A percentile compares a stretch with the other conserved stretches of the same genome.
Evolutionary conservation across 1,140 invertebrate genomes (phyloP).

Genomic region (Sinella curviseta): DNA sequence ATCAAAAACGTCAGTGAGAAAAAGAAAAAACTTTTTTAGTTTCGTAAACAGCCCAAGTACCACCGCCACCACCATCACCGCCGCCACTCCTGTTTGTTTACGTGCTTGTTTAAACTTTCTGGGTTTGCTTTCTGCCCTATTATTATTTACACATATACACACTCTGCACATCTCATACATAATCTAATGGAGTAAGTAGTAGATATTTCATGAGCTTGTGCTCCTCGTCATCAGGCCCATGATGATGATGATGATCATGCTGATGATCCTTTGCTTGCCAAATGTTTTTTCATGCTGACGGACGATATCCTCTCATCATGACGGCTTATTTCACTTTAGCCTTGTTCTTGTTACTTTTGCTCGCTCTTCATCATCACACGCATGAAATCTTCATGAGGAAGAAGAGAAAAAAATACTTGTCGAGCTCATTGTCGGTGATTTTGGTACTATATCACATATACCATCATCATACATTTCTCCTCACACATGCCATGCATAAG

Average conservation of each 20-base stretch:
- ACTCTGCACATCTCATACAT: background rate
- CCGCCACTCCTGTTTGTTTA: background rate
- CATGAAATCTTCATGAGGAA: slow-evolving; percentile 19
- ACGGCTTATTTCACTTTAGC: background rate
- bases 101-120: background rate
- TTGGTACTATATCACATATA: slow-evolving; percentile 9
- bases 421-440: slow-evolving; percentile 25
- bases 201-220: slow-evolving; percentile 4
- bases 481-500: slow-evolving; percentile 23
- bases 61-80: background rate
- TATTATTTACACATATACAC: background rate
- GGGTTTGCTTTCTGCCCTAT: background rate
- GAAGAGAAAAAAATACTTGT: slow-evolving; percentile 18
- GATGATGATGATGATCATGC: background rate
- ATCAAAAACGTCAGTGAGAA: slow-evolving; percentile 22
- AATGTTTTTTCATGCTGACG: slow-evolving; percentile 24
- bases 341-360: slow-evolving; percentile 5
- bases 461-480: too few relatives aligned
- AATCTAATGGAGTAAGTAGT: background rate
- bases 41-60: background rate
- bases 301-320: slow-evolving; percentile 18
- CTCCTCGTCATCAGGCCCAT: background rate
- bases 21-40: background rate
- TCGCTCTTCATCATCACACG: slow-evolving; percentile 18
- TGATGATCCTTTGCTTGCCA: background rate